These are phyloP conservation scores for Drosophila glabriapex DNA, from an alignment of 2,888 invertebrate species.

Conservation along the genomic window DNA sequence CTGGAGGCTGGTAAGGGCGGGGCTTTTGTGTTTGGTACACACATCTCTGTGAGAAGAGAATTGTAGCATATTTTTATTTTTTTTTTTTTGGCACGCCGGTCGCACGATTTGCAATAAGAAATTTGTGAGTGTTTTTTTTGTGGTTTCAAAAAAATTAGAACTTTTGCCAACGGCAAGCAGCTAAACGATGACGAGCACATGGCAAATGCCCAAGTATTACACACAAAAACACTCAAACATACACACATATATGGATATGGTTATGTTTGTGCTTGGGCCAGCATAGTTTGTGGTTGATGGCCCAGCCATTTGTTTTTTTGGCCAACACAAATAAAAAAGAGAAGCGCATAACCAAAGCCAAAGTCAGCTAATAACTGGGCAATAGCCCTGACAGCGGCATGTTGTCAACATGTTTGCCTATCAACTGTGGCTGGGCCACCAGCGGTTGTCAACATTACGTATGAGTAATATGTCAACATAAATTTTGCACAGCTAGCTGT, in stretches of 20 bases:
- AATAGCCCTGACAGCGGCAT: constrained; percentile 38
- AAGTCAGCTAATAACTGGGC: constrained; percentile 71
- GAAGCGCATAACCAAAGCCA: constrained; percentile 15
- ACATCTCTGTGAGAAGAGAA: constrained; percentile 23
- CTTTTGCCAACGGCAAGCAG: constrained; percentile 71
- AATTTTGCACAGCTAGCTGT: constrained; percentile 8
- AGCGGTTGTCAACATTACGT: constrained; percentile 38
- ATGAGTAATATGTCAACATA: constrained; percentile 53
- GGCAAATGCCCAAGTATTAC: constrained; percentile 63
- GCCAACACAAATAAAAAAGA: constrained; percentile 24
- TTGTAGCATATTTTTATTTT: constrained; percentile 54
- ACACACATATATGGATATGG: constrained; percentile 21
- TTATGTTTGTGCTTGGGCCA: constrained; percentile 48
- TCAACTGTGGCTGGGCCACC: constrained; percentile 28
- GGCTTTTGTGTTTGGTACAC: not conserved
- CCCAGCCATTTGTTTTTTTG: constrained; percentile 70
- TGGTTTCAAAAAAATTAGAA: constrained; percentile 78
- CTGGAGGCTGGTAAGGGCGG: not conserved
- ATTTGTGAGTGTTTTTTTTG: constrained; percentile 64
- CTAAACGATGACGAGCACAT: constrained; percentile 56
- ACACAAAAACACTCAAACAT: constrained; percentile 31
- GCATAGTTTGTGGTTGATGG: constrained; percentile 78
- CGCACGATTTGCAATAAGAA: constrained; percentile 78
- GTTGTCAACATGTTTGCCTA: constrained; percentile 59
- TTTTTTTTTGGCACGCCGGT: constrained; percentile 65